phyloP scores from a whole-genome alignment of 64 coral and sea anemone species.

The Astreopora myriophthalma region DNA sequence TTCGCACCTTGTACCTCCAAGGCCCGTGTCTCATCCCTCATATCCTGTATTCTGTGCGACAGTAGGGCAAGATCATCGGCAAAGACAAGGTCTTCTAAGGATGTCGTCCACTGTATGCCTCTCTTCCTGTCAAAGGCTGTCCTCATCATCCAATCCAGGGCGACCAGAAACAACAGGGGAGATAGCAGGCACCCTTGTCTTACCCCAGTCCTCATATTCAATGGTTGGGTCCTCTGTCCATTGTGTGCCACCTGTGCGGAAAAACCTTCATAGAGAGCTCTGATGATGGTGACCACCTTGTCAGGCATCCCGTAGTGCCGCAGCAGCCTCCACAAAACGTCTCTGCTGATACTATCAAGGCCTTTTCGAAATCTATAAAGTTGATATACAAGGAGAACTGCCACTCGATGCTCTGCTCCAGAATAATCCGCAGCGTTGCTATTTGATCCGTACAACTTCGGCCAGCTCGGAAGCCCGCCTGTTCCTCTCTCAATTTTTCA shows the following conservation, averaged over 20 bases:
- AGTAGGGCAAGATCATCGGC: slow-evolving; percentile 42
- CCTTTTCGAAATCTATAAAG: slow-evolving; percentile 42
- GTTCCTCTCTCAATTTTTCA: slow-evolving; percentile 8
- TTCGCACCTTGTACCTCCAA: background rate
- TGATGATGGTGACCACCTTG: slow-evolving; percentile 27
- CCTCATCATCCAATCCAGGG: slow-evolving; percentile 32
- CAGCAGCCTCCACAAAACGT: slow-evolving; percentile 26
- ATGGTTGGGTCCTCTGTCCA: slow-evolving; percentile 7
- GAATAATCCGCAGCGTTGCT: background rate
- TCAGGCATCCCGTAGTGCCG: slow-evolving; percentile 26
- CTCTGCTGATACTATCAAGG: slow-evolving; percentile 48
- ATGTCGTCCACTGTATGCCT: slow-evolving; percentile 24
- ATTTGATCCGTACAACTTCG: slow-evolving; percentile 42
- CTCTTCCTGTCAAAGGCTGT: background rate
- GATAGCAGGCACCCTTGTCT: slow-evolving; percentile 15
- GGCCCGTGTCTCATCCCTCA: background rate
- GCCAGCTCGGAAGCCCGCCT: slow-evolving; percentile 36
- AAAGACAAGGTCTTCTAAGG: slow-evolving; percentile 47
- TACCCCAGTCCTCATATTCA: slow-evolving; percentile 7
- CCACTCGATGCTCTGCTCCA: slow-evolving; percentile 38
- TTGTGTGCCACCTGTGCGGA: slow-evolving; percentile 2
- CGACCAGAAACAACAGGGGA: slow-evolving; percentile 45
- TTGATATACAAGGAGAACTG: slow-evolving; percentile 42
- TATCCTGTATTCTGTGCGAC: slow-evolving; percentile 26
- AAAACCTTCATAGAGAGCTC: slow-evolving; percentile 16